Evolutionary conservation across 2,888 invertebrate genomes (phyloP).

Genomic region (Lasioglossum malachurum): DNA sequence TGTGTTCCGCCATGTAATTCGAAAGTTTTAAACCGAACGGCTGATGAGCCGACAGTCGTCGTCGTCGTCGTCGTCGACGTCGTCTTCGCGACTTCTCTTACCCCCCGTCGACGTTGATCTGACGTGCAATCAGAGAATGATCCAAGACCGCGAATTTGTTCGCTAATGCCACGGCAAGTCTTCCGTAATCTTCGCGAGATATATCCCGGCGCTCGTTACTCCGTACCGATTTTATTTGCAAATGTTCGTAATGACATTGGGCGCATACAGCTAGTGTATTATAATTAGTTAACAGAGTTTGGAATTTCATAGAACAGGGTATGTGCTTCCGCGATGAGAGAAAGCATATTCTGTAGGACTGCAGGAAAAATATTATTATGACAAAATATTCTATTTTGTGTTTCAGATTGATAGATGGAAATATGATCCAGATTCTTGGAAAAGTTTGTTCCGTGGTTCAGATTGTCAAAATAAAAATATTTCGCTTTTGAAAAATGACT

Average conservation of each 20-base stretch:
- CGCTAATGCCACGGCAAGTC: slow-evolving; percentile 9
- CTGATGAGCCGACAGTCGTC: slow-evolving; percentile 57
- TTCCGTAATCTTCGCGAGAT: neutral
- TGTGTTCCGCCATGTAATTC: slow-evolving; percentile 75
- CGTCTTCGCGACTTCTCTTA: neutral
- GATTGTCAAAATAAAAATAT: too few relatives aligned
- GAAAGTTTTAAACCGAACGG: slow-evolving; percentile 75
- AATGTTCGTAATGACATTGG: neutral
- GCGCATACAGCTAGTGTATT: neutral
- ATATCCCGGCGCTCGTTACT: neutral
- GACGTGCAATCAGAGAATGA: slow-evolving; percentile 40
- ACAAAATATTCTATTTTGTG: too few relatives aligned
- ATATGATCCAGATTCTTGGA: too few relatives aligned
- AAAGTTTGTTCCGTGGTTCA: too few relatives aligned
- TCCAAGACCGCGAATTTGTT: slow-evolving; percentile 1
- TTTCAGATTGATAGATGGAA: too few relatives aligned
- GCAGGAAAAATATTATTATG: too few relatives aligned
- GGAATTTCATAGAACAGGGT: neutral
- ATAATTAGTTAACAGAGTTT: neutral
- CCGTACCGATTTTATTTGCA: neutral
- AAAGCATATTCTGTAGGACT: neutral
- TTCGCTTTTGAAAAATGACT: too few relatives aligned
- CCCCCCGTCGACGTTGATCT: neutral
- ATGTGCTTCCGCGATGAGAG: neutral
- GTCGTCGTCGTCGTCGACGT: neutral